These are phyloP conservation scores for Micrastur ruficollis DNA, from an alignment of 2,797 vertebrate genomes.

Conservation along the genomic window DNA sequence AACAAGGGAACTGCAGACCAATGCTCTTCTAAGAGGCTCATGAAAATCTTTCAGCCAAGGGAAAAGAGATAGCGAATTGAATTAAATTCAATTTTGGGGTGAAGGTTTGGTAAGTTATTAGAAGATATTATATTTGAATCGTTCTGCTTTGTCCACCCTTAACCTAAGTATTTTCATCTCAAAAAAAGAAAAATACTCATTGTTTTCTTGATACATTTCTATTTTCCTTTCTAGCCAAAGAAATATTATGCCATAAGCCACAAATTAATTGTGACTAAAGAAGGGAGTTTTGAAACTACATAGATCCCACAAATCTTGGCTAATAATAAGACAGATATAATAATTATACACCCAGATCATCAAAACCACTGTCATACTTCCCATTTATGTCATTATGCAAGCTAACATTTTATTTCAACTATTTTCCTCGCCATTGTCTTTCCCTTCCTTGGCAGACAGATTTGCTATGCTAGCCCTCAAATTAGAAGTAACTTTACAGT, in stretches of 20 bases:
- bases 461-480: not conserved
- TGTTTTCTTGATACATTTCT: conserved; percentile 8
- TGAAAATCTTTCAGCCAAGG: not conserved
- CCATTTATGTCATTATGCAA: not conserved
- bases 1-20: not conserved
- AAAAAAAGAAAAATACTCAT: not conserved
- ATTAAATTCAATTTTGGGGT: not conserved
- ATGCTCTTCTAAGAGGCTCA: not conserved
- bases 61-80: not conserved
- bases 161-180: not conserved
- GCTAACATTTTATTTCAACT: not conserved
- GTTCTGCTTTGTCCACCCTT: not conserved
- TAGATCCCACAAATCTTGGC: not conserved
- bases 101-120: not conserved
- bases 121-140: not conserved
- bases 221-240: not conserved
- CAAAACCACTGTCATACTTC: not conserved
- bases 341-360: not conserved
- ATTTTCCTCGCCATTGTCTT: not conserved
- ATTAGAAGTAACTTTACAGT: not conserved
- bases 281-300: not conserved
- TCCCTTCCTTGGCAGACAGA: not conserved
- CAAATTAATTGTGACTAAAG: not conserved
- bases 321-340: not conserved
- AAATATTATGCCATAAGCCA: not conserved